Evolutionary conservation across 2,113 vertebrate species (phyloP).

Genomic region (Nothocercus julius): DNA sequence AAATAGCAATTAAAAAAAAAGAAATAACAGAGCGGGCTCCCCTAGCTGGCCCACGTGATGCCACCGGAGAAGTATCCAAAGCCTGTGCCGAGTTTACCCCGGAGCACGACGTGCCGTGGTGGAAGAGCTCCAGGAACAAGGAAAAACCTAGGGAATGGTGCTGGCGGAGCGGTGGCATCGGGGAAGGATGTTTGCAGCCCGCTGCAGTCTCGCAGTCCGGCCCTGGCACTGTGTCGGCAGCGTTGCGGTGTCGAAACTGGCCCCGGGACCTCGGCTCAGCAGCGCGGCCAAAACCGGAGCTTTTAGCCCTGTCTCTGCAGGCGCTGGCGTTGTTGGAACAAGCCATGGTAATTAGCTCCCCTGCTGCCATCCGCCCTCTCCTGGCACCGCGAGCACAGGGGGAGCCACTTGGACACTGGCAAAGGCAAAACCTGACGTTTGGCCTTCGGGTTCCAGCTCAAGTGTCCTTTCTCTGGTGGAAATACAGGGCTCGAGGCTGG

Average conservation of each 20-base stretch:
- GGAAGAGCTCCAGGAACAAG: too few relatives aligned
- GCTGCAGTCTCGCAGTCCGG: too few relatives aligned
- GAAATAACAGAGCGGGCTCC: too few relatives aligned
- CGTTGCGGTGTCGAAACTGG: background rate
- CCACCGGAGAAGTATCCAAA: background rate
- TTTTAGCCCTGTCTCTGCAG: slow-evolving; percentile 42
- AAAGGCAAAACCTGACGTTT: background rate
- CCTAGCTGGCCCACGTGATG: background rate
- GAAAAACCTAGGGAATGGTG: too few relatives aligned
- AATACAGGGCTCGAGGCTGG: background rate
- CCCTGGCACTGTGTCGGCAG: background rate
- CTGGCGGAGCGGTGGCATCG: too few relatives aligned
- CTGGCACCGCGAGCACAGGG: background rate
- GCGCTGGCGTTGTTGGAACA: slow-evolving; percentile 46
- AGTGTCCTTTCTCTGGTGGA: background rate
- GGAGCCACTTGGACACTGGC: too few relatives aligned
- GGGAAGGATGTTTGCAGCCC: too few relatives aligned
- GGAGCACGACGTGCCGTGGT: background rate
- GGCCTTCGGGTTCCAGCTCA: background rate
- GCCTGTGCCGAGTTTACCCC: background rate
- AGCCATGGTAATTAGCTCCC: slow-evolving; percentile 45
- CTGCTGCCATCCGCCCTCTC: background rate
- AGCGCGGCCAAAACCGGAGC: slow-evolving; percentile 20
- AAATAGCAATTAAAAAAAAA: too few relatives aligned
- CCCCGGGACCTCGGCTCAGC: background rate